Evolutionary conservation across 2,888 invertebrate species (phyloP).

Genomic region (Drosophila paramelanica): DNA sequence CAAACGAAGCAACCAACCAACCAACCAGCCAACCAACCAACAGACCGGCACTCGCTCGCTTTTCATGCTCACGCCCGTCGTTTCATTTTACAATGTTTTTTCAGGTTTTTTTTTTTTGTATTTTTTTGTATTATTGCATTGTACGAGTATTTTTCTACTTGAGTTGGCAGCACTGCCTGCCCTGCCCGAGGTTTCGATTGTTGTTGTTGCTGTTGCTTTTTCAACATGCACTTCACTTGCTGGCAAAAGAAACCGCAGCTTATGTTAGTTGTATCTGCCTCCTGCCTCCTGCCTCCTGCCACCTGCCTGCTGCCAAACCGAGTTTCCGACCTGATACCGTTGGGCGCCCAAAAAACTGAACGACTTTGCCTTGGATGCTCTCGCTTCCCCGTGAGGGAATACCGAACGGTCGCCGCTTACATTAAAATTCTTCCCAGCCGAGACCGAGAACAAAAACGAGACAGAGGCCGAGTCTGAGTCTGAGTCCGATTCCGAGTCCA

Average conservation of each 20-base stretch:
- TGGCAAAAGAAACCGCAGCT: conserved; percentile 74
- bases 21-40: conserved; percentile 18
- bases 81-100: conserved; percentile 71
- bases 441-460: conserved; percentile 32
- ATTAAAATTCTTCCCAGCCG: conserved; percentile 75
- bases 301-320: neutral
- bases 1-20: conserved; percentile 13
- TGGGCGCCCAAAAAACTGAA: conserved; percentile 35
- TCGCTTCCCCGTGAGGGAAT: conserved; percentile 35
- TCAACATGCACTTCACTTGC: conserved; percentile 71
- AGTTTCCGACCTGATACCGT: conserved; percentile 23
- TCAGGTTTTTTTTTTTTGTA: conserved; percentile 11
- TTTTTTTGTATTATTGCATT: conserved; percentile 69
- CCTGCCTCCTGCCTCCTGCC: conserved; percentile 1
- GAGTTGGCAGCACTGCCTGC: conserved; percentile 71
- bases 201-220: conserved; percentile 33
- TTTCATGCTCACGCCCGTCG: conserved; percentile 77
- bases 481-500: conserved; percentile 59
- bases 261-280: conserved; percentile 55
- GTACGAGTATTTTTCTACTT: conserved; percentile 80
- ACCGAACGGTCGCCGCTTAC: conserved; percentile 43
- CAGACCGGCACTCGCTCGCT: conserved; percentile 55
- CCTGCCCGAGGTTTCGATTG: conserved; percentile 51
- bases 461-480: conserved; percentile 40
- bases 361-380: conserved; percentile 20